phyloP scores from a whole-genome alignment of 2,113 vertebrate genomes.

The Ardeotis arabs region DNA sequence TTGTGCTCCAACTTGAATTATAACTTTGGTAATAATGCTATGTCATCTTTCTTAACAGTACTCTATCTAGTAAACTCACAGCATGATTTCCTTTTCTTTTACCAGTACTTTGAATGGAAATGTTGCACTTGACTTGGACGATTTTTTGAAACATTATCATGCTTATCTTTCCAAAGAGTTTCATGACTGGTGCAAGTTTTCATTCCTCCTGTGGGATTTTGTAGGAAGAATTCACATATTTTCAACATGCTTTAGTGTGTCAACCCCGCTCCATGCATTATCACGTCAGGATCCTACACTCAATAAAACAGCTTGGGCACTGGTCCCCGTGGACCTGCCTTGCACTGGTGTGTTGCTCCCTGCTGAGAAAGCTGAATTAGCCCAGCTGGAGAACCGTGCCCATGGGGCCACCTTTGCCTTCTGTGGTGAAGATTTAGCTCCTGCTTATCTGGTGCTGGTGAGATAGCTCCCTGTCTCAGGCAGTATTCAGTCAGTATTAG shows the following conservation, averaged over 20 bases:
- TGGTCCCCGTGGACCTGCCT: neutral
- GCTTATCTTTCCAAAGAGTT: neutral
- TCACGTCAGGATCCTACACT: rapidly evolving
- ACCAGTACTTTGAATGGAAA: neutral
- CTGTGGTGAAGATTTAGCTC: neutral
- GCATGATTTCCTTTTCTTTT: neutral
- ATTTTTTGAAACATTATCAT: neutral
- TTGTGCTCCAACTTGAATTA: neutral
- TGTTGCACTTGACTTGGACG: neutral
- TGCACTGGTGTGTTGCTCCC: neutral
- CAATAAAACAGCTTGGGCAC: too few species aligned
- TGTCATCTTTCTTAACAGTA: neutral
- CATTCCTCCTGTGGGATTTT: neutral
- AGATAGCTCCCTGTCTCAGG: neutral
- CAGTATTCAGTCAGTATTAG: rapidly evolving
- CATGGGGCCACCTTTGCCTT: neutral
- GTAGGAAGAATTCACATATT: neutral
- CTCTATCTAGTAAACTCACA: neutral
- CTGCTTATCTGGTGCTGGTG: neutral
- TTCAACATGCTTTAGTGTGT: neutral
- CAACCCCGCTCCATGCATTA: neutral
- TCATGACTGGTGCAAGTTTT: neutral
- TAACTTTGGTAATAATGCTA: neutral
- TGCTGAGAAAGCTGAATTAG: neutral
- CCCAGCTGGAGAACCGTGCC: neutral